Evolutionary conservation across 2,113 vertebrate species (phyloP).

Genomic region (Monarcha castaneiventris): DNA sequence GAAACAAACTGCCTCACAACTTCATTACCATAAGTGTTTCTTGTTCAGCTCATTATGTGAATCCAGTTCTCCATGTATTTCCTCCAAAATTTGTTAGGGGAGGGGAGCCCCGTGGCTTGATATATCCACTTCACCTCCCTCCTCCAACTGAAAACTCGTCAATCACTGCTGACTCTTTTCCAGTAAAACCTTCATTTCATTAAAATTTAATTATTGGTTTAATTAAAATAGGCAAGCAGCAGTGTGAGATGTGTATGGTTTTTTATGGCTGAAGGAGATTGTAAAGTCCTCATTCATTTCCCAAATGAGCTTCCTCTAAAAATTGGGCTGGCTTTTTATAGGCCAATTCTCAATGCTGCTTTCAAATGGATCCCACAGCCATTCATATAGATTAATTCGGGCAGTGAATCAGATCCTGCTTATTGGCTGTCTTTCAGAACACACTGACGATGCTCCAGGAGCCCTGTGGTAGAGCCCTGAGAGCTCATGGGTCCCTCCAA

Average conservation of each 20-base stretch:
- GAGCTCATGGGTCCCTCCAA: constrained; percentile 1
- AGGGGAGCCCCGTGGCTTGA: background rate
- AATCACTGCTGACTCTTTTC: constrained; percentile 28
- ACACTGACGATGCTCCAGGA: background rate
- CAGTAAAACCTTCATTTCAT: constrained; percentile 67
- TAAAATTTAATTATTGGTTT: constrained; percentile 76
- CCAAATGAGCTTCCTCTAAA: constrained; percentile 52
- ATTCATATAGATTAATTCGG: constrained; percentile 64
- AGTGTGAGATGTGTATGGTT: constrained; percentile 51
- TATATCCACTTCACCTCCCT: background rate
- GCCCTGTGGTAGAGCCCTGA: background rate
- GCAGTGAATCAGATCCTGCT: constrained; percentile 63
- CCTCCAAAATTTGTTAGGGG: background rate
- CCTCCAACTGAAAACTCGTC: constrained; percentile 46
- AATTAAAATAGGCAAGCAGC: constrained; percentile 71
- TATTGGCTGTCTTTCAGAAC: constrained; percentile 68
- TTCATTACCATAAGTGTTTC: background rate
- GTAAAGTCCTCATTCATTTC: constrained; percentile 67
- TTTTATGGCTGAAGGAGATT: constrained; percentile 66
- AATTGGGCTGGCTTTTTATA: constrained; percentile 64
- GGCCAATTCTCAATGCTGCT: constrained; percentile 62
- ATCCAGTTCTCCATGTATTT: background rate
- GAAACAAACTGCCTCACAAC: background rate
- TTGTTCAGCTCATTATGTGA: background rate
- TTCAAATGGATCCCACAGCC: constrained; percentile 67